Percentiles rank a stretch among this genome's conserved stretches.
These are phyloP conservation scores for Drosophila trapezifrons DNA, from an alignment of 1,140 invertebrate species.

Conservation along the genomic window DNA sequence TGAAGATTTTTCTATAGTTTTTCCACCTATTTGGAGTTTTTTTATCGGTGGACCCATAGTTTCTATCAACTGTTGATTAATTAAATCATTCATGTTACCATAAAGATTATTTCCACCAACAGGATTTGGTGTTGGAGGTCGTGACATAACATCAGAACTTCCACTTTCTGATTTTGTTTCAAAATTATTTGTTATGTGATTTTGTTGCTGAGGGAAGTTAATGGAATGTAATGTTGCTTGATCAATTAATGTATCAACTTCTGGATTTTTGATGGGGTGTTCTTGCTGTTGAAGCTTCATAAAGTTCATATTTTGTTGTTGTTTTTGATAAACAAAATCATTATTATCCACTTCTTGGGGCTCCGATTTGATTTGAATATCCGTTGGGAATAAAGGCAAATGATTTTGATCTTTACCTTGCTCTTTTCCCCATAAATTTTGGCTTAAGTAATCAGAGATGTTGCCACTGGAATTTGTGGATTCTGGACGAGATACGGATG, in stretches of 20 bases:
- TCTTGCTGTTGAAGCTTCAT: slow-evolving; percentile 51
- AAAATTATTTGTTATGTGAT: slow-evolving; percentile 47
- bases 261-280: slow-evolving; percentile 9
- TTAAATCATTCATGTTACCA: slow-evolving; percentile 74
- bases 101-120: slow-evolving; percentile 53
- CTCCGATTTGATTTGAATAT: slow-evolving; percentile 75
- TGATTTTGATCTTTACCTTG: slow-evolving; percentile 12
- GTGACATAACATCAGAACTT: slow-evolving; percentile 81
- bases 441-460: slow-evolving; percentile 54
- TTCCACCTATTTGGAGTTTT: slow-evolving; percentile 74
- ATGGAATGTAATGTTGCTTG: slow-evolving; percentile 20
- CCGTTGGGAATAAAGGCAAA: slow-evolving; percentile 31
- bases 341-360: slow-evolving; percentile 57
- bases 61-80: slow-evolving; percentile 75
- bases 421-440: slow-evolving; percentile 46
- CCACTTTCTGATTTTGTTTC: slow-evolving; percentile 83
- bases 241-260: slow-evolving; percentile 32
- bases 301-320: slow-evolving; percentile 42
- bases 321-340: slow-evolving; percentile 43
- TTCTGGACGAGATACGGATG: slow-evolving; percentile 53
- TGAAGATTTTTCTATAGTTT: slow-evolving; percentile 71
- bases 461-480: slow-evolving; percentile 60
- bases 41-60: slow-evolving; percentile 73
- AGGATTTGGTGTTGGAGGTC: slow-evolving; percentile 77
- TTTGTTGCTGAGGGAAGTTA: slow-evolving; percentile 49